Conservation (phyloP, 2,113 vertebrate species). For the Myotis lucifugus region DNA sequence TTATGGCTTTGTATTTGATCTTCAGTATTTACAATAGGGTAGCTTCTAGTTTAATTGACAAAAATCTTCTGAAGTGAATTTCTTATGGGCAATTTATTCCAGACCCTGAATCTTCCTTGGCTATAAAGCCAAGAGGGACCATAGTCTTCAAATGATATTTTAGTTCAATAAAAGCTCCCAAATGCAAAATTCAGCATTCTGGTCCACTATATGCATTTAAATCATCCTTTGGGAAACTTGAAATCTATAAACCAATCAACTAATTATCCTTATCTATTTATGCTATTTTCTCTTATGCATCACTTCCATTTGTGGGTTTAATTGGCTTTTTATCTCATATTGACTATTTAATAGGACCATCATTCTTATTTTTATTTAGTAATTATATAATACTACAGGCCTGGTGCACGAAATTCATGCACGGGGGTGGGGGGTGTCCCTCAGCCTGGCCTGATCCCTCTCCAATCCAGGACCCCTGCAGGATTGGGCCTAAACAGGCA, state of each 20-base stretch:
- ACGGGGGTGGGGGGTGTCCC: no score
- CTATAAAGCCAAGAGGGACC: background rate
- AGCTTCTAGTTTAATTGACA: constrained; percentile 2
- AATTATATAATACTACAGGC: background rate
- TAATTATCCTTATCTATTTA: constrained; percentile 45
- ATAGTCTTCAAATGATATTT: background rate
- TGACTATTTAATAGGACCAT: constrained; percentile 40
- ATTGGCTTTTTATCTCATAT: constrained; percentile 58
- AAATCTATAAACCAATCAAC: constrained; percentile 44
- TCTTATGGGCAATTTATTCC: constrained; percentile 2
- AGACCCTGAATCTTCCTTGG: background rate
- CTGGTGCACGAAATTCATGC: no score
- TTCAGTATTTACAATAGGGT: background rate
- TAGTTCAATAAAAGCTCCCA: constrained; percentile 32
- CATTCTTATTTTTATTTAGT: constrained; percentile 57
- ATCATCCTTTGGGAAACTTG: background rate
- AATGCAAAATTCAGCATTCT: constrained; percentile 45
- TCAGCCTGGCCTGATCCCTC: no score
- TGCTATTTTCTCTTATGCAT: background rate
- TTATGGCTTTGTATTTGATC: constrained; percentile 27
- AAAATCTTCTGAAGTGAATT: constrained; percentile 36
- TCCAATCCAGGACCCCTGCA: no score
- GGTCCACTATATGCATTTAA: constrained; percentile 23
- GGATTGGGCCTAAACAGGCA: no score
- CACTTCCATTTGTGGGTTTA: constrained; percentile 36